A percentile compares a stretch with the other conserved stretches of the same genome.
Conservation (phyloP, 2,113 vertebrate genomes). For the Takifugu bimaculatus region DNA sequence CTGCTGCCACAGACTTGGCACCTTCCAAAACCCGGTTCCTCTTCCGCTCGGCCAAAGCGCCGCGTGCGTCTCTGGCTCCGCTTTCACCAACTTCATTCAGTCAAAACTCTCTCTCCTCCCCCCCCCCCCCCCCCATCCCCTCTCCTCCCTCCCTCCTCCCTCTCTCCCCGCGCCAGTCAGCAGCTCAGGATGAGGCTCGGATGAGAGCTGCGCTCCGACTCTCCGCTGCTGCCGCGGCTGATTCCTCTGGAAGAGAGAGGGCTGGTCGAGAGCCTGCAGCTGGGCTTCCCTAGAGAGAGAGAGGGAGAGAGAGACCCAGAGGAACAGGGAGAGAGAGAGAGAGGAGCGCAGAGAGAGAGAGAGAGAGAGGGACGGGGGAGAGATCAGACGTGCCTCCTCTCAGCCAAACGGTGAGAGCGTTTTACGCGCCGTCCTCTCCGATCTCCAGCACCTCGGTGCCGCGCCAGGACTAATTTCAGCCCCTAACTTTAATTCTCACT, state of each 20-base stretch:
- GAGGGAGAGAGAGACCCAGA: conserved; percentile 58
- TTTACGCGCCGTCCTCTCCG: conserved; percentile 57
- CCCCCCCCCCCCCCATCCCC: conserved; percentile 17
- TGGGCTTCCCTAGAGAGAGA: conserved; percentile 60
- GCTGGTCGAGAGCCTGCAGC: conserved; percentile 5
- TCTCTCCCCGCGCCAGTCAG: neutral
- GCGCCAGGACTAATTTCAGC: conserved; percentile 55
- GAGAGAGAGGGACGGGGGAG: neutral
- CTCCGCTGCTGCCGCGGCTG: conserved; percentile 1
- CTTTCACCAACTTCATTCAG: conserved; percentile 51
- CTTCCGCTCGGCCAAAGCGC: conserved; percentile 35
- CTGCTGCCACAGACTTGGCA: conserved; percentile 66
- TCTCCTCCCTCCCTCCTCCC: neutral
- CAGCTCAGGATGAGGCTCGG: too few species aligned
- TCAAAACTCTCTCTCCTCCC: conserved; percentile 36
- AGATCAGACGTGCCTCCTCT: conserved; percentile 45
- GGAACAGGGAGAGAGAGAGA: conserved; percentile 23
- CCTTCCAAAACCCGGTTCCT: conserved; percentile 24
- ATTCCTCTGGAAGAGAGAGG: conserved; percentile 18
- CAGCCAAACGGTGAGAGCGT: conserved; percentile 49
- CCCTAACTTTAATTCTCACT: conserved; percentile 14
- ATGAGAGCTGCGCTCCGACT: too few species aligned
- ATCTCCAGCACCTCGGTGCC: conserved; percentile 26
- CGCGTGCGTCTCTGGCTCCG: conserved; percentile 48
- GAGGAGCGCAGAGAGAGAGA: neutral